Percentiles rank a stretch among this genome's conserved stretches.
Evolutionary conservation across 2,888 invertebrate genomes (phyloP).

Genomic region (Odontomyia ornata): DNA sequence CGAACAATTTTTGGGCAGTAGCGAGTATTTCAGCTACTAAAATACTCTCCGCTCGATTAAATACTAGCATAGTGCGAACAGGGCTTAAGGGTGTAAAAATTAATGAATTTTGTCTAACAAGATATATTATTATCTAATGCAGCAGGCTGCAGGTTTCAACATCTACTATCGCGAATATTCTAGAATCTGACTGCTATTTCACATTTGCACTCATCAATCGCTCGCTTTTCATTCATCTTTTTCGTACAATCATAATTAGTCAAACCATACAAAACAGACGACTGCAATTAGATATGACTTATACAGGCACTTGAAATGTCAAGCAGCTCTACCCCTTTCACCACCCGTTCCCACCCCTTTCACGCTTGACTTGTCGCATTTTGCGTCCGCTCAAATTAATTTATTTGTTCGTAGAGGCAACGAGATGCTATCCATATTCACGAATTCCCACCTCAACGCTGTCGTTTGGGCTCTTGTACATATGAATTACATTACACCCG

Average conservation of each 20-base stretch:
- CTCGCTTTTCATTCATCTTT: too few species aligned
- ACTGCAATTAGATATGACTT: conserved; percentile 7
- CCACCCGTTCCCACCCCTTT: not conserved
- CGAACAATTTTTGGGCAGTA: too few species aligned
- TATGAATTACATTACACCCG: conserved; percentile 46
- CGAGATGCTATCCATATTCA: not conserved
- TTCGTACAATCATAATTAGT: not conserved
- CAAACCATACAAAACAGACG: not conserved
- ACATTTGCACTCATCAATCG: too few species aligned
- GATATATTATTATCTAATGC: too few species aligned
- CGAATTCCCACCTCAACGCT: not conserved
- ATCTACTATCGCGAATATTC: too few species aligned
- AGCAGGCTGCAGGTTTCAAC: too few species aligned
- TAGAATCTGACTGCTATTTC: too few species aligned
- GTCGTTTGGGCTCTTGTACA: conserved; percentile 2
- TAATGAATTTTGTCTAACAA: too few species aligned
- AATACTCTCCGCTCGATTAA: too few species aligned
- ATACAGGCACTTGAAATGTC: conserved; percentile 10
- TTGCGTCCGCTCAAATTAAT: conserved; percentile 34
- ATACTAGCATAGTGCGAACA: too few species aligned
- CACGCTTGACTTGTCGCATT: not conserved
- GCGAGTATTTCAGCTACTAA: too few species aligned
- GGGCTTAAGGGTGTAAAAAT: too few species aligned
- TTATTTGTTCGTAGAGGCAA: conserved; percentile 27
- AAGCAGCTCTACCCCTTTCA: not conserved